A percentile compares a stretch with the other conserved stretches of the same genome.
Conservation (phyloP, 2,888 invertebrate species). For the Lochmaea capreae region DNA sequence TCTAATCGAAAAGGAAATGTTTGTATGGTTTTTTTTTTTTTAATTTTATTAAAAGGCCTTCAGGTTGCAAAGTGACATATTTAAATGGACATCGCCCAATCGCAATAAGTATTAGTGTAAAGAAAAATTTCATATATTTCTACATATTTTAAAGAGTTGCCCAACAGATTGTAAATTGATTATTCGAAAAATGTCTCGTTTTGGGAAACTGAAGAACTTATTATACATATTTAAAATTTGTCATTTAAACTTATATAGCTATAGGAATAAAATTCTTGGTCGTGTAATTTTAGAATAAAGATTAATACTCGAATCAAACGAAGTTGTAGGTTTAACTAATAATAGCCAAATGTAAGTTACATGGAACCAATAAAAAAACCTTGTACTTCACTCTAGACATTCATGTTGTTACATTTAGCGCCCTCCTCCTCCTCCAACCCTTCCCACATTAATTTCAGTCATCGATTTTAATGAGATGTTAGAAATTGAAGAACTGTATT, state of each 20-base stretch:
- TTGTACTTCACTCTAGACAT: no score
- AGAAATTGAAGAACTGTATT: no score
- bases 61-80: constrained; percentile 38
- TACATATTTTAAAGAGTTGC: constrained; percentile 33
- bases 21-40: constrained; percentile 30
- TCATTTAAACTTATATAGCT: constrained; percentile 48
- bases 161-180: constrained; percentile 20
- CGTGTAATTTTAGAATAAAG: constrained; percentile 51
- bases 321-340: constrained; percentile 28
- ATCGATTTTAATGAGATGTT: no score
- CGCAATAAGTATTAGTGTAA: constrained; percentile 60
- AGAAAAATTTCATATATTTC: constrained; percentile 38
- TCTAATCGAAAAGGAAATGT: constrained; percentile 31
- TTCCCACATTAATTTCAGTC: no score
- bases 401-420: no score
- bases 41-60: constrained; percentile 31
- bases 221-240: constrained; percentile 43
- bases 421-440: no score
- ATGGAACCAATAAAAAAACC: neutral
- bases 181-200: neutral
- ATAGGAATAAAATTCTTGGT: constrained; percentile 51
- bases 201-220: constrained; percentile 15
- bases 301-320: constrained; percentile 52
- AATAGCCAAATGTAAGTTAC: neutral
- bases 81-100: constrained; percentile 55